Evolutionary conservation across 2,888 invertebrate species (phyloP).

Genomic region (Pyrrhia umbra): DNA sequence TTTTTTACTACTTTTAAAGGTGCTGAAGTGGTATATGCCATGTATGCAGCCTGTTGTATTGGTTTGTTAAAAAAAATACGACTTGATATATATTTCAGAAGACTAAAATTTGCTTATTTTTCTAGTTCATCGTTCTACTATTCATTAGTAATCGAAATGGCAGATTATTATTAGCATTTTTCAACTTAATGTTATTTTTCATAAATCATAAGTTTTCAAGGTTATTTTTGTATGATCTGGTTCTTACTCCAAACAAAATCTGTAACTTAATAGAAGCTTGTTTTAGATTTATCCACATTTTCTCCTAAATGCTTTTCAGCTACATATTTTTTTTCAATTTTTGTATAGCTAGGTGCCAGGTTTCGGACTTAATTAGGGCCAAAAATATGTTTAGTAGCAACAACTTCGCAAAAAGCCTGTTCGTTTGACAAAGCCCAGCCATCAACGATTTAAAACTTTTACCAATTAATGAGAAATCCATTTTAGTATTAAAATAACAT

Average conservation of each 20-base stretch:
- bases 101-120: too few relatives aligned
- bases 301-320: slow-evolving; percentile 1
- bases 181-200: too few relatives aligned
- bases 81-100: too few relatives aligned
- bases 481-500: not conserved
- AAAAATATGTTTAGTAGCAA: not conserved
- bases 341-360: slow-evolving; percentile 48
- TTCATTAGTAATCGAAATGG: too few relatives aligned
- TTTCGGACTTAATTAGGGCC: slow-evolving; percentile 47
- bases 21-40: not conserved
- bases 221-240: too few relatives aligned
- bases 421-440: not conserved
- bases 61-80: not conserved
- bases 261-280: too few relatives aligned
- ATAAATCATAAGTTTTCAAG: too few relatives aligned
- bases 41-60: not conserved
- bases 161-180: too few relatives aligned
- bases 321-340: slow-evolving; percentile 26
- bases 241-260: too few relatives aligned
- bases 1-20: not conserved
- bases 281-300: too few relatives aligned
- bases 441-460: not conserved
- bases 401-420: not conserved
- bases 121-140: too few relatives aligned
- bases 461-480: not conserved